These are phyloP conservation scores for Drosophila willistoni DNA, from an alignment of 1,140 invertebrate genomes.

Conservation along the genomic window DNA sequence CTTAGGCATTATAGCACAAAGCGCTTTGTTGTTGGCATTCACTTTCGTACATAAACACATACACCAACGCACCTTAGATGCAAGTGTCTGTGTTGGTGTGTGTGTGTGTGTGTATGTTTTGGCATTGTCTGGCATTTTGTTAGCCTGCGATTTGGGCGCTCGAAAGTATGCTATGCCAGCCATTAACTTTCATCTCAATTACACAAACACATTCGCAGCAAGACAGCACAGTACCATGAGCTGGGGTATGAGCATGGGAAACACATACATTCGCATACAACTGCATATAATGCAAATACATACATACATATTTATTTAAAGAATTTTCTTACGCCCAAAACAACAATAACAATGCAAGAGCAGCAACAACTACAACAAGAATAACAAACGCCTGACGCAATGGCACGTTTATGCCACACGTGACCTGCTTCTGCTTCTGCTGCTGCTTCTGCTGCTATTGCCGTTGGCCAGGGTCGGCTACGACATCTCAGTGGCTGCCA, in stretches of 20 bases:
- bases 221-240: neutral
- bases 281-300: constrained; percentile 6
- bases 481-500: constrained; percentile 60
- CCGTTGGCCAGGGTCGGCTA: constrained; percentile 70
- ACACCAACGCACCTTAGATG: constrained; percentile 20
- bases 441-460: constrained; percentile 36
- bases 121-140: constrained; percentile 75
- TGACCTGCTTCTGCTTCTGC: constrained; percentile 67
- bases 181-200: constrained; percentile 81
- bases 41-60: constrained; percentile 46
- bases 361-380: constrained; percentile 27
- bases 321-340: constrained; percentile 68
- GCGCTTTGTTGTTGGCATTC: constrained; percentile 62
- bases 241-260: constrained; percentile 7
- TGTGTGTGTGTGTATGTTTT: constrained; percentile 34
- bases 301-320: constrained; percentile 71
- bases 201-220: constrained; percentile 47
- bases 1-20: constrained; percentile 59
- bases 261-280: constrained; percentile 14
- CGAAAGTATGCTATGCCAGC: constrained; percentile 71
- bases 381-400: constrained; percentile 62
- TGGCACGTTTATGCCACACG: constrained; percentile 78
- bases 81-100: constrained; percentile 12
- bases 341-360: constrained; percentile 52
- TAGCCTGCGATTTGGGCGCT: constrained; percentile 72